A percentile compares a stretch with the other conserved stretches of the same genome.
Conservation (phyloP, 2,797 vertebrate species). For the Hippocampus kuda region DNA sequence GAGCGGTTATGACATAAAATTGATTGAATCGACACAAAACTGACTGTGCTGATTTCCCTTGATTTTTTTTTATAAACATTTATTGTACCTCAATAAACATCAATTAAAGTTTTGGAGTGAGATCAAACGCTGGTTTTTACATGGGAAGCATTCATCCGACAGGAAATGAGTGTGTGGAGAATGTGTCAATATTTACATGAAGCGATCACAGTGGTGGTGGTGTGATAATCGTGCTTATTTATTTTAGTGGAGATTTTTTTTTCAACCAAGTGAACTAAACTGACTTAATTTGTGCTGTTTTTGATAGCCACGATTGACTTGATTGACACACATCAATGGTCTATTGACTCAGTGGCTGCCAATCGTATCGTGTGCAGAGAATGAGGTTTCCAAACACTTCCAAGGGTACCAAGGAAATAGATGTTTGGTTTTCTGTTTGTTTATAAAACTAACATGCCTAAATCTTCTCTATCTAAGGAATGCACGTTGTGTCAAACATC, state of each 20-base stretch:
- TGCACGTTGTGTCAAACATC: constrained; percentile 26
- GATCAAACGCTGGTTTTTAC: constrained; percentile 41
- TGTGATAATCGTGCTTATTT: constrained; percentile 13
- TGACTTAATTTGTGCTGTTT: constrained; percentile 13
- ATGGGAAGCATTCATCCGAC: constrained; percentile 38
- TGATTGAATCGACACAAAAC: constrained; percentile 8
- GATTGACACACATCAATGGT: constrained; percentile 11
- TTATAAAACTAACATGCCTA: constrained; percentile 14
- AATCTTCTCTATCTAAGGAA: constrained; percentile 32
- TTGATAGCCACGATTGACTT: constrained; percentile 11
- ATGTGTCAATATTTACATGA: constrained; percentile 55
- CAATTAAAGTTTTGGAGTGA: constrained; percentile 17
- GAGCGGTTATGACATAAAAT: constrained; percentile 8
- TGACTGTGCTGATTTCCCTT: constrained; percentile 22
- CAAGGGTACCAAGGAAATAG: constrained; percentile 7
- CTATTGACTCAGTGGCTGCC: constrained; percentile 11
- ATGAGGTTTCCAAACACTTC: constrained; percentile 12
- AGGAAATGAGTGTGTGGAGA: constrained; percentile 47
- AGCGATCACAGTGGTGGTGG: constrained; percentile 15
- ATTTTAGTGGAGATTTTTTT: constrained; percentile 25
- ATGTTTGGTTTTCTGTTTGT: constrained; percentile 25
- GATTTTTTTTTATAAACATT: constrained; percentile 28
- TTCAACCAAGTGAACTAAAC: constrained; percentile 26
- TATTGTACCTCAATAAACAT: constrained; percentile 33
- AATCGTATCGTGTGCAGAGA: not conserved